Evolutionary conservation across 1,140 invertebrate genomes (phyloP), one percentile per base, ranked within the genome.

Genomic region (Drosophila miranda): DNA sequence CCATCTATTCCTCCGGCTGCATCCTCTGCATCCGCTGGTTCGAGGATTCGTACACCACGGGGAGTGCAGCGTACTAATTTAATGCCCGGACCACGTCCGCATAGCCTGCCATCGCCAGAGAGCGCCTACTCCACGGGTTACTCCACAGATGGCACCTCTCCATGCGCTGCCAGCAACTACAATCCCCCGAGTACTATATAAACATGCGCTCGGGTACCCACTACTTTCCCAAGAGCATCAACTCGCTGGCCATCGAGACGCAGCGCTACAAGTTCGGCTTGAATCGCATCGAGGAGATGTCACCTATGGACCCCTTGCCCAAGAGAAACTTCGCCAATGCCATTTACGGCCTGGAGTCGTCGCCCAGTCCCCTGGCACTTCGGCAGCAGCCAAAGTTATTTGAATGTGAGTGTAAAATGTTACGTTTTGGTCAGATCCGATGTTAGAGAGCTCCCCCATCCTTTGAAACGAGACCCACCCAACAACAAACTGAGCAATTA

Each of bases 121-220:
- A 96, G 95, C 74, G 95, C 95, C 3, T 96, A 96, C 89, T 95
- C 95, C 48, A 96, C 95, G 3, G 95, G 95, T 5, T 96, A 96
- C 81, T 95, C 95, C 13, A 96, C 95, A 0, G 95, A 96, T 90
- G 95, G 95, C 11, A 96, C 95, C 1, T 96, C 95, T 0, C 95
- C 95, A 0, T 94, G 94, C 49, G 76, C 83, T 0, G 91, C 89
- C 11, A 81, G 59, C 57, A 92, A 92, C 4, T 91, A 92, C 42
- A 92, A 92, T 41, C 92, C 93, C 94, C 94, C 0, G 94, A 95
- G 74, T 94, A 95, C 90, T 94, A 95, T 79, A 94, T 94, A 75
- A 94, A 94, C 72, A 93, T 94, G 80, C 92, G 92, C 64, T 94
- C 94, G 11, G 94, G 66, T 23, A 91, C 92, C 3, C 93, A 93